Evolutionary conservation across 2,888 invertebrate species (phyloP).

Genomic region (Diplazon laetatorius): DNA sequence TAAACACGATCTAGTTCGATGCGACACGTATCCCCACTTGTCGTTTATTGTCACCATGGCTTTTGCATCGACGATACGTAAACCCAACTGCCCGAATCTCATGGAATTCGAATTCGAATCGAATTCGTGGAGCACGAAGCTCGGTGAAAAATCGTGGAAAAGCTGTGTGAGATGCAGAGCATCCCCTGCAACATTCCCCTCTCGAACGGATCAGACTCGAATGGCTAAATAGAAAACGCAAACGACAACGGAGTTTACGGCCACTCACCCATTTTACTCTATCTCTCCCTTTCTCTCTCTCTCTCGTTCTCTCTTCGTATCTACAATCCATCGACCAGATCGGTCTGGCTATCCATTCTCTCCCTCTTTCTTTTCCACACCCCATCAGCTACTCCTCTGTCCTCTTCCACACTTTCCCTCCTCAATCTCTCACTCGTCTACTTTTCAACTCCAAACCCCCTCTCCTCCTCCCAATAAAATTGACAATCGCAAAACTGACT

Average conservation of each 20-base stretch:
- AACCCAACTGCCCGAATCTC: constrained; percentile 74
- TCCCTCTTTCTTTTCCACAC: constrained; percentile 14
- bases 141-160: constrained; percentile 66
- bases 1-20: constrained; percentile 41
- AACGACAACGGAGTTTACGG: constrained; percentile 79
- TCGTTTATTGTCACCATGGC: no score
- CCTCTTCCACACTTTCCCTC: constrained; percentile 19
- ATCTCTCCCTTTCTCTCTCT: no score
- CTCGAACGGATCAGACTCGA: constrained; percentile 72
- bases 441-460: constrained; percentile 58
- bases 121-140: constrained; percentile 66
- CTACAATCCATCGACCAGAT: constrained; percentile 60
- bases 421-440: constrained; percentile 30
- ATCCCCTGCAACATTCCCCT: constrained; percentile 33
- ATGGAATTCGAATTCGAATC: constrained; percentile 74
- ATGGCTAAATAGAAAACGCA: constrained; percentile 81
- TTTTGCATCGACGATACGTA: constrained; percentile 67
- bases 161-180: constrained; percentile 43
- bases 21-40: no score
- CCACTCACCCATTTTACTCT: constrained; percentile 73
- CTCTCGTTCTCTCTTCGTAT: constrained; percentile 64
- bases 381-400: neutral
- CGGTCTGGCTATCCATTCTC: constrained; percentile 10
- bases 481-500: constrained; percentile 51
- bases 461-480: constrained; percentile 54